phyloP scores from a whole-genome alignment of 2,113 vertebrate species.

The Crocuta crocuta region DNA sequence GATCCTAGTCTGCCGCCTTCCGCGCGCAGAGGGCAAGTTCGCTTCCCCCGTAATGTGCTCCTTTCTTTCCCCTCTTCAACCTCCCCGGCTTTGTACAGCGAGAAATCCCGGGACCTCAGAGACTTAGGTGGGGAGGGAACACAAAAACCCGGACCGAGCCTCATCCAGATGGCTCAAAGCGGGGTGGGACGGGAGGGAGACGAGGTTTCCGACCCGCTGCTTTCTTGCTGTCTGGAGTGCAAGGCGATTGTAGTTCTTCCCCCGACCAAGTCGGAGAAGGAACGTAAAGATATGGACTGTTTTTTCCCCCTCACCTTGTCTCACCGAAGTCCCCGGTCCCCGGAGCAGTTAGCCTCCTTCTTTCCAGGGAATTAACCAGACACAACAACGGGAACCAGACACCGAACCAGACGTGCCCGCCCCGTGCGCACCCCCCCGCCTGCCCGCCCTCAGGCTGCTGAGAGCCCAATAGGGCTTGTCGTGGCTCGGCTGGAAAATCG shows the following conservation, averaged over 20 bases:
- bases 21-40: constrained; percentile 58
- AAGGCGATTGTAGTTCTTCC: constrained; percentile 50
- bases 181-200: background rate
- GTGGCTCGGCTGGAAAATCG: background rate
- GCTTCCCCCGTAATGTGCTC: background rate
- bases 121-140: background rate
- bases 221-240: constrained; percentile 13
- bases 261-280: background rate
- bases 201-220: constrained; percentile 26
- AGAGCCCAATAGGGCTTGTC: constrained; percentile 64
- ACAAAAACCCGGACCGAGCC: background rate
- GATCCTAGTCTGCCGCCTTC: background rate
- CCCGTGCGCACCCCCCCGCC: constrained; percentile 36
- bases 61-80: background rate
- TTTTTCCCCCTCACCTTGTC: constrained; percentile 18
- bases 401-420: constrained; percentile 78
- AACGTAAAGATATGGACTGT: background rate
- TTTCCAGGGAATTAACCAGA: constrained; percentile 82
- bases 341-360: constrained; percentile 53
- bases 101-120: background rate
- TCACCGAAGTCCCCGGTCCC: constrained; percentile 31
- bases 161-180: background rate
- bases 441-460: constrained; percentile 1
- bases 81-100: background rate
- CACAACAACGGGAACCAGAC: constrained; percentile 82